These are phyloP conservation scores for Porites lutea DNA, from an alignment of 64 coral and sea anemone species.

Conservation along the genomic window DNA sequence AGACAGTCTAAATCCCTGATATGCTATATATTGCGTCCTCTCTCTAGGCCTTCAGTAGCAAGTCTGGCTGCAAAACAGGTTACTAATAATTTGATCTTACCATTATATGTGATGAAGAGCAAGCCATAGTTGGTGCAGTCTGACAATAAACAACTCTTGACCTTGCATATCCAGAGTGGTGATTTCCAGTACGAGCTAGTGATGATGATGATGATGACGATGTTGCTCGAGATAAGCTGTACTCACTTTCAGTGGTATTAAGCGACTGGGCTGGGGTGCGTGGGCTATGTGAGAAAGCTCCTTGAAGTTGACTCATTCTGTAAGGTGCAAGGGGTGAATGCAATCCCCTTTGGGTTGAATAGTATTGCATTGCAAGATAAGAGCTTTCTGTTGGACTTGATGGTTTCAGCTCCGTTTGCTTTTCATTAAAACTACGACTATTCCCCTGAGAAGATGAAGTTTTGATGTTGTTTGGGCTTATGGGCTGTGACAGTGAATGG, in stretches of 20 bases:
- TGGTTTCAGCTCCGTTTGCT: not conserved
- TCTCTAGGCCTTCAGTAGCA: not conserved
- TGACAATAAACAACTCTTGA: slow-evolving; percentile 54
- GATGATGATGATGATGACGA: not conserved
- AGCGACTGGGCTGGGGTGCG: not conserved
- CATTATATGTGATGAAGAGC: slow-evolving; percentile 21
- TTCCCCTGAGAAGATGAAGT: not conserved
- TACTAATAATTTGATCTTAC: not conserved
- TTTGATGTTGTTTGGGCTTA: not conserved
- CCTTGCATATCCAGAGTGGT: not conserved
- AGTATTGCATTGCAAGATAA: slow-evolving; percentile 15
- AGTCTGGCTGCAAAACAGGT: not conserved
- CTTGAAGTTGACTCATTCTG: slow-evolving; percentile 45
- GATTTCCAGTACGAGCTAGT: not conserved
- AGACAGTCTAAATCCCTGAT: too few species aligned
- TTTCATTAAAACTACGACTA: not conserved
- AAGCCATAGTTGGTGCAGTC: slow-evolving; percentile 36
- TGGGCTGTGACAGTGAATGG: not conserved
- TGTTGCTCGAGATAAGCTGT: not conserved
- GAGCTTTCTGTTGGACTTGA: slow-evolving; percentile 10
- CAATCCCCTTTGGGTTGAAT: slow-evolving; percentile 4
- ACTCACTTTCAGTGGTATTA: not conserved
- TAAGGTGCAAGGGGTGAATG: slow-evolving; percentile 16
- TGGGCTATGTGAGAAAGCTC: not conserved
- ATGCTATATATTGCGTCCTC: too few species aligned